Evolutionary conservation across 35 echinoderm and acorn worm species (phyloP).

Genomic region (Heliocidaris tuberculata): DNA sequence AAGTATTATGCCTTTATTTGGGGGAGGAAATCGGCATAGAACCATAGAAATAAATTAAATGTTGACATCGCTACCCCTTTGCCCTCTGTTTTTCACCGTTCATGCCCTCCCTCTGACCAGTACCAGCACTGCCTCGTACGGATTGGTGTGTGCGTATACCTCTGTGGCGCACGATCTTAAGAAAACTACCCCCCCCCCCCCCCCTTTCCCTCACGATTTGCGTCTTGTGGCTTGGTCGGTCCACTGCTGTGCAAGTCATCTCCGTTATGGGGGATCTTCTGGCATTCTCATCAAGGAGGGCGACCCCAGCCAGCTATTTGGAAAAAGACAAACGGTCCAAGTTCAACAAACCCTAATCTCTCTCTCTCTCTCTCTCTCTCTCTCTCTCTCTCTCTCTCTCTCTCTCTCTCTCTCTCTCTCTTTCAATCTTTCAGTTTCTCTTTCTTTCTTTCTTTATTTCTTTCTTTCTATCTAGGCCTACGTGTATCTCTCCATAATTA

Average conservation of each 20-base stretch:
- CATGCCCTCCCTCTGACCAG: neutral
- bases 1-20: too few relatives aligned
- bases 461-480: too few relatives aligned
- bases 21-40: too few relatives aligned
- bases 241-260: neutral
- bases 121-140: neutral
- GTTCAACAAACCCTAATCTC: slow-evolving; percentile 16
- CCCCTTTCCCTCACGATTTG: neutral
- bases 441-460: too few relatives aligned
- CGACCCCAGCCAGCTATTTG: neutral
- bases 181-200: neutral
- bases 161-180: neutral
- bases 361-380: neutral
- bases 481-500: too few relatives aligned
- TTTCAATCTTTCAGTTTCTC: neutral
- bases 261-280: neutral
- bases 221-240: neutral
- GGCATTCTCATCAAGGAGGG: neutral
- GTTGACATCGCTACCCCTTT: too few relatives aligned
- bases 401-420: neutral
- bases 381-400: neutral
- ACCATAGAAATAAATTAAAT: too few relatives aligned
- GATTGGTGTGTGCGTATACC: neutral
- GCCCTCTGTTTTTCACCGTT: neutral
- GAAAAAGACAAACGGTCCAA: neutral